phyloP scores from a whole-genome alignment of 1,140 invertebrate species.

The Dreissena rostriformis region DNA sequence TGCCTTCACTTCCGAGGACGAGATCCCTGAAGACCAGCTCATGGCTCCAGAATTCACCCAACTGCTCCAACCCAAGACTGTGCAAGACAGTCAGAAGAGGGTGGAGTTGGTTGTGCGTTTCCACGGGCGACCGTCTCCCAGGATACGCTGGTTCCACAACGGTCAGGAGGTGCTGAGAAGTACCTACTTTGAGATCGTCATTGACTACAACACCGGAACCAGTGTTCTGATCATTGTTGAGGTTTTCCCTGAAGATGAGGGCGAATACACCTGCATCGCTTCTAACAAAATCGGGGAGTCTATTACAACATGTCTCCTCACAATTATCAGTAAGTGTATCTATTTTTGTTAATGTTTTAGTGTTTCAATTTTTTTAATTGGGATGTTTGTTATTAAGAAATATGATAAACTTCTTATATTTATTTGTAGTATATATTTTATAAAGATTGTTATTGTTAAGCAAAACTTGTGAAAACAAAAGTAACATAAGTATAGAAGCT shows the following conservation, averaged over 20 bases:
- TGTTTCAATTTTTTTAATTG: neutral
- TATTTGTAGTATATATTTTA: no score
- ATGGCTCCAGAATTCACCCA: slow-evolving; percentile 76
- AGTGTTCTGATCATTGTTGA: slow-evolving; percentile 78
- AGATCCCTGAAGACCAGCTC: slow-evolving; percentile 68
- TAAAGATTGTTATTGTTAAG: no score
- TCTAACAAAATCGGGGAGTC: slow-evolving; percentile 94
- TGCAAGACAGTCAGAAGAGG: slow-evolving; percentile 75
- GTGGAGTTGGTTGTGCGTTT: slow-evolving; percentile 74
- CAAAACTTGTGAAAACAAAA: no score
- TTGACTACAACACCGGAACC: slow-evolving; percentile 72
- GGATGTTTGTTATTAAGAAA: neutral
- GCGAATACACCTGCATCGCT: slow-evolving; percentile 95
- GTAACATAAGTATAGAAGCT: no score
- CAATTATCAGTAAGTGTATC: slow-evolving; percentile 73
- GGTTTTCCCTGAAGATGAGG: slow-evolving; percentile 88
- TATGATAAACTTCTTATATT: no score
- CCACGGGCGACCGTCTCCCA: slow-evolving; percentile 73
- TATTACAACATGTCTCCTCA: slow-evolving; percentile 77
- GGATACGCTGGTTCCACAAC: slow-evolving; percentile 80
- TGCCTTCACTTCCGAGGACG: slow-evolving; percentile 62
- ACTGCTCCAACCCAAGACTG: slow-evolving; percentile 73
- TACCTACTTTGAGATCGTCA: slow-evolving; percentile 75
- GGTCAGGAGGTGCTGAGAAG: slow-evolving; percentile 74
- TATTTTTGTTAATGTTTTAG: neutral